These are phyloP conservation scores for Coturnix japonica DNA, from an alignment of 2,113 vertebrate species.

Conservation along the genomic window DNA sequence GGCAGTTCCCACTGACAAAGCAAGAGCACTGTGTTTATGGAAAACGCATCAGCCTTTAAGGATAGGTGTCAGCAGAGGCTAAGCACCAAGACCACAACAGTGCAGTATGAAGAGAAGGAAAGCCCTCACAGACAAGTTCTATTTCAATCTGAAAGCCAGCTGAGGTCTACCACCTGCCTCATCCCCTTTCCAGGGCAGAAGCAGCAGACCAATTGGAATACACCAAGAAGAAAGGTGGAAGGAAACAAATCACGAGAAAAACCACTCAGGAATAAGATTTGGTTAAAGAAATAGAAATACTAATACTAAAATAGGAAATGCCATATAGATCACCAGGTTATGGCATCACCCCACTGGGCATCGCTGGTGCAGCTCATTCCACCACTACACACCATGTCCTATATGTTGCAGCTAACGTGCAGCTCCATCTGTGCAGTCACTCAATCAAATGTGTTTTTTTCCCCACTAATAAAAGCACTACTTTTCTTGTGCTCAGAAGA, in stretches of 20 bases:
- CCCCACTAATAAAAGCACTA: neutral
- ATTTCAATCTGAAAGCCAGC: neutral
- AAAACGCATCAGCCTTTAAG: neutral
- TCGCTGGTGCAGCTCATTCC: neutral
- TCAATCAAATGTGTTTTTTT: neutral
- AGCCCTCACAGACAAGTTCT: neutral
- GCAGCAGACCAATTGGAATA: neutral
- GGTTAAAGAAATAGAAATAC: neutral
- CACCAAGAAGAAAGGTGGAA: neutral
- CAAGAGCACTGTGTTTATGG: accelerated
- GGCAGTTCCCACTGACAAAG: neutral
- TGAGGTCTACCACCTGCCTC: neutral
- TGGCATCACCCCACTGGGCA: constrained; percentile 3
- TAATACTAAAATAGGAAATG: neutral
- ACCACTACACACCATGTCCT: constrained; percentile 19
- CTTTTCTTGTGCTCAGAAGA: neutral
- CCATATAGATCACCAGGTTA: neutral
- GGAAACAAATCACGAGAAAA: neutral
- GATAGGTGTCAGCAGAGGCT: neutral
- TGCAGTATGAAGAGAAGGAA: neutral
- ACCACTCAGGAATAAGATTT: neutral
- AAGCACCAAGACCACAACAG: neutral
- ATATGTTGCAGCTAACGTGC: neutral
- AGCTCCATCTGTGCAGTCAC: neutral
- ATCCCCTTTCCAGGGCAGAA: neutral